Conservation (phyloP, 1,140 invertebrate genomes). For the Dendroctonus ponderosae region DNA sequence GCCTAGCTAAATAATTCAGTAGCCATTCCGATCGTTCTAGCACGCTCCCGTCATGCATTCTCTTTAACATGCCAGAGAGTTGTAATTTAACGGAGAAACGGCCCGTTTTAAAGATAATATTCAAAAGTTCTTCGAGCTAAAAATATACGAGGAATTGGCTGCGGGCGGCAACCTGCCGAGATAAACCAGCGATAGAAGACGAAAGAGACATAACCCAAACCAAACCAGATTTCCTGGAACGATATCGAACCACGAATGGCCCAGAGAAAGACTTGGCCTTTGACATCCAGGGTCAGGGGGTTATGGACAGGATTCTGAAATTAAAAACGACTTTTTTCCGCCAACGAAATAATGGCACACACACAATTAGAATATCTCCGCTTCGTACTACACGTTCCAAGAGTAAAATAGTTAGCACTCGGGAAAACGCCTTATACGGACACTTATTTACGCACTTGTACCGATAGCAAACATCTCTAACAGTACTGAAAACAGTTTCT, state of each 20-base stretch:
- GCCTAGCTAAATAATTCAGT: no score
- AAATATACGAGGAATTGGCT: no score
- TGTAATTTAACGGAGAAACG: no score
- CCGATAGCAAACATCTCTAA: conserved; percentile 20
- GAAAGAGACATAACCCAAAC: no score
- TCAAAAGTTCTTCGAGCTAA: no score
- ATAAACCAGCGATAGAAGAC: no score
- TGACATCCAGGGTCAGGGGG: not conserved
- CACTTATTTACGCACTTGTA: conserved; percentile 13
- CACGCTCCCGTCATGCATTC: no score
- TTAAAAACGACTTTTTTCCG: not conserved
- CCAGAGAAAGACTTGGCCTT: conserved; percentile 5
- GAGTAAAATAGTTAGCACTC: conserved; percentile 18
- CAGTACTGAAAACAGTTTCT: conserved; percentile 22
- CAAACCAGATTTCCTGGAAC: no score
- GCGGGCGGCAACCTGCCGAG: no score
- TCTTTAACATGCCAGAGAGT: no score
- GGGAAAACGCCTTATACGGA: conserved; percentile 16
- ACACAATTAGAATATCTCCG: not conserved
- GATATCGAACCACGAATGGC: not conserved
- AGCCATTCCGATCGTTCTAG: no score
- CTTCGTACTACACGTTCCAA: conserved; percentile 3
- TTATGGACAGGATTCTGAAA: not conserved
- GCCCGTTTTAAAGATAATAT: no score
- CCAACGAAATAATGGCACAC: not conserved